Conservation (phyloP, 2,797 vertebrate species). For the Catostomus latipinnis region DNA sequence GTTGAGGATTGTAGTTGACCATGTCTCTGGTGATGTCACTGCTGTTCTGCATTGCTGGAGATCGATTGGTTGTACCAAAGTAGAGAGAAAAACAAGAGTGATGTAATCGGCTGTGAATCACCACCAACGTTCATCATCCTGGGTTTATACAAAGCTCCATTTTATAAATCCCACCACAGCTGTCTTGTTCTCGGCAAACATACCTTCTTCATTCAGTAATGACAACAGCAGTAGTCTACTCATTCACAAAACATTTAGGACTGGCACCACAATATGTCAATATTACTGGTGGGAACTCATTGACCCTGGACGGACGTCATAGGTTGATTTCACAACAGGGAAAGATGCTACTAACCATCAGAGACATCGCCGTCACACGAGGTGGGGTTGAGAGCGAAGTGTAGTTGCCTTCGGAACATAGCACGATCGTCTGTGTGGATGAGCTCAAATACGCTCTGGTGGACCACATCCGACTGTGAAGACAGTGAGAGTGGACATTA, state of each 20-base stretch:
- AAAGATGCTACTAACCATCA: not conserved
- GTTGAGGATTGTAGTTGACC: slow-evolving; percentile 67
- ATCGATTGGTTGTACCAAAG: slow-evolving; percentile 4
- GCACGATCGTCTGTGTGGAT: slow-evolving; percentile 71
- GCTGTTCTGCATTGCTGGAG: not conserved
- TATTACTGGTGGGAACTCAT: not conserved
- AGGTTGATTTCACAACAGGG: too few relatives aligned
- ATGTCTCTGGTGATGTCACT: not conserved
- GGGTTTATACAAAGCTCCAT: slow-evolving; percentile 12
- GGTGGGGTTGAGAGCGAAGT: slow-evolving; percentile 49
- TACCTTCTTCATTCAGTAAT: slow-evolving; percentile 38
- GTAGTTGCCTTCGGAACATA: slow-evolving; percentile 67
- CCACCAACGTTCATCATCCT: not conserved
- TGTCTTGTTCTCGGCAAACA: slow-evolving; percentile 23
- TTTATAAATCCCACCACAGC: slow-evolving; percentile 8
- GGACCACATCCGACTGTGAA: slow-evolving; percentile 72
- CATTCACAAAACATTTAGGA: slow-evolving; percentile 11
- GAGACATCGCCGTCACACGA: too few relatives aligned
- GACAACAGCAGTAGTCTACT: slow-evolving; percentile 12
- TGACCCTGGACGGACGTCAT: not conserved
- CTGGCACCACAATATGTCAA: not conserved
- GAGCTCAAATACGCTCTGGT: slow-evolving; percentile 71
- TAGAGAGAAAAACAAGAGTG: slow-evolving; percentile 1
- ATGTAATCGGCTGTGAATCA: slow-evolving; percentile 14
- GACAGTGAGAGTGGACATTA: not conserved